phyloP scores from a whole-genome alignment of 2,113 vertebrate genomes.

The Brachypodius melanocephalos region DNA sequence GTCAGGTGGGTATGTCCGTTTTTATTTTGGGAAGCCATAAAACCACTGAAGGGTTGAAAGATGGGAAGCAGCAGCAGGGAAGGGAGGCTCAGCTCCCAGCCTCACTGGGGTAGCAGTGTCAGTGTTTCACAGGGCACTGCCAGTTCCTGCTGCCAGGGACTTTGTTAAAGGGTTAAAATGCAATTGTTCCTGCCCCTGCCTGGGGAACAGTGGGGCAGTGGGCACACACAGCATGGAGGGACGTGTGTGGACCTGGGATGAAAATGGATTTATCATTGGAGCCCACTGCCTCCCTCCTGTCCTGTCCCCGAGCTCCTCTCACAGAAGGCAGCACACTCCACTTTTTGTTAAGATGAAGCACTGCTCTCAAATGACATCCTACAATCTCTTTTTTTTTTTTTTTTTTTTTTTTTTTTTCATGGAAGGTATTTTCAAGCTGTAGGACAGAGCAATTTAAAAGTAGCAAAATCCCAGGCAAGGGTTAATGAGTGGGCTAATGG shows the following conservation, averaged over 20 bases:
- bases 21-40: background rate
- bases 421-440: background rate
- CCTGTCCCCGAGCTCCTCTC: background rate
- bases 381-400: fast-evolving
- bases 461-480: background rate
- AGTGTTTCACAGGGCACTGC: background rate
- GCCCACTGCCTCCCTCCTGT: background rate
- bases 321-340: fast-evolving
- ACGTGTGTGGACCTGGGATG: fast-evolving
- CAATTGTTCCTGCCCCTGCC: background rate
- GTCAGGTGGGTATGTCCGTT: fast-evolving
- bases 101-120: too few species aligned
- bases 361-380: background rate
- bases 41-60: background rate
- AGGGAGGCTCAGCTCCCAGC: background rate
- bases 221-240: fast-evolving
- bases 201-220: fast-evolving
- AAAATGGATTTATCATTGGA: background rate
- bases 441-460: background rate
- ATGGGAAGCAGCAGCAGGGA: background rate
- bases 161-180: background rate
- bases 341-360: background rate
- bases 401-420: background rate
- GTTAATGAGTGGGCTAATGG: background rate
- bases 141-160: background rate